Base-by-base conservation (phyloP, 2,888 invertebrate species). In the Lysandra coridon region DNA sequence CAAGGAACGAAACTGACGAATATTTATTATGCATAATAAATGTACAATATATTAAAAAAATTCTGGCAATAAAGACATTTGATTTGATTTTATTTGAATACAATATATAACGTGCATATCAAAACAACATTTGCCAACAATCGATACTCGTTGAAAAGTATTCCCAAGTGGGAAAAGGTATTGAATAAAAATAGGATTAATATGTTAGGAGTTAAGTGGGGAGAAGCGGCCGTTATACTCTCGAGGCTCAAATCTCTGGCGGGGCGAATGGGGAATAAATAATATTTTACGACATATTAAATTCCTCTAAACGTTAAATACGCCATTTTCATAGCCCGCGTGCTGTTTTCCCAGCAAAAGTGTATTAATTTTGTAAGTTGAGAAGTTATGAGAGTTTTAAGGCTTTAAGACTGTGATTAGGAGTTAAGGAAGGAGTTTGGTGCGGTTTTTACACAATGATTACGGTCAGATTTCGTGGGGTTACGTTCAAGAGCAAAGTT, bases 281-380 rank as follows among this genome's bases (percentile, higher is more conserved):
- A 91, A 89, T 88, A 86, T 90, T 92, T 92, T 92, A 92, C 88
- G 92, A 90, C 90, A 89, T 91, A 91, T 92, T 92, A 91, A 92
- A 92, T 90, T 89, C 87, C 86, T 87, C 86, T 91, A 89, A 91
- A 90, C 90, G 88, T 90, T 91, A 91, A 91, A 91, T 91, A 90
- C 90, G 89, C 87, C 89, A 88, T 90, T 89, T 88, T 88, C 89
- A 88, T 90, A 87, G 89, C 88, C 88, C 87, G 87, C 88, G 86
- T 87, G 87, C 86, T 88, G 80, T 81, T 81, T 85, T 86, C 85
- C 84, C 83, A 84, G 86, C 62, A 82, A 85, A 87, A 87, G 86
- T 87, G 87, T 86, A 86, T 88, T 87, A 87, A 87, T 87, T 57
- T 23, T 49, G 44, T 75, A 4, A 23, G 12, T 75, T n/a, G 49